Conservation (phyloP, 2,797 vertebrate species). For the Cynodonichthys magdalenae region DNA sequence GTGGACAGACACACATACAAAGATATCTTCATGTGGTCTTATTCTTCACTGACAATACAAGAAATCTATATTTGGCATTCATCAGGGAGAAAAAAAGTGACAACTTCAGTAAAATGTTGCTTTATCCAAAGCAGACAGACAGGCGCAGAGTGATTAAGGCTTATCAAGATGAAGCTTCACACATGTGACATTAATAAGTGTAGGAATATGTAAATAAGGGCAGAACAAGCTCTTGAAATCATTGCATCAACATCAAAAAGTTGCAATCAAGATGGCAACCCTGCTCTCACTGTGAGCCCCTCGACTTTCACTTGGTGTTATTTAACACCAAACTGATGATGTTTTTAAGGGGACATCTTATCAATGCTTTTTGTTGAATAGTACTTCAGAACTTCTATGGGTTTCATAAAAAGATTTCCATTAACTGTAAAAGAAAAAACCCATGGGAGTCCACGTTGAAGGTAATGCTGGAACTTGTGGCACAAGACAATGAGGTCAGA, state of each 20-base stretch:
- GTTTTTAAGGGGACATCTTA: slow-evolving; percentile 2
- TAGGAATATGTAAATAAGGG: slow-evolving; percentile 36
- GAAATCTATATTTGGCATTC: background rate
- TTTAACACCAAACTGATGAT: slow-evolving; percentile 8
- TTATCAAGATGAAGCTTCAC: slow-evolving; percentile 14
- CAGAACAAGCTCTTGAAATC: slow-evolving; percentile 37
- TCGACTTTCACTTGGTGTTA: background rate
- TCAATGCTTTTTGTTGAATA: background rate
- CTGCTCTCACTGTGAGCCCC: slow-evolving; percentile 11
- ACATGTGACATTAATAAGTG: slow-evolving; percentile 57
- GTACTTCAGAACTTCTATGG: slow-evolving; percentile 10
- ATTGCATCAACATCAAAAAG: slow-evolving; percentile 52
- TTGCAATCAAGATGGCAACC: slow-evolving; percentile 44
- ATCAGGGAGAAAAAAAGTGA: background rate
- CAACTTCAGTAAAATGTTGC: slow-evolving; percentile 34
- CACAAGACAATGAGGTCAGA: slow-evolving; percentile 9
- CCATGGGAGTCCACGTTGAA: slow-evolving; percentile 7
- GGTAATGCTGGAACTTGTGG: slow-evolving; percentile 4
- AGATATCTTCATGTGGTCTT: background rate
- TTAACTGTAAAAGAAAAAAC: too few relatives aligned
- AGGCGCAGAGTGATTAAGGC: slow-evolving; percentile 26
- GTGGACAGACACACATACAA: too few relatives aligned
- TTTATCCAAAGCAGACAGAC: slow-evolving; percentile 34
- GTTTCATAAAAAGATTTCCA: background rate
- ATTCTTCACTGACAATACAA: slow-evolving; percentile 1